Evolutionary conservation across 2,888 invertebrate species (phyloP), one percentile per base, ranked within the genome.

Genomic region (Eutolmus rufibarbis): DNA sequence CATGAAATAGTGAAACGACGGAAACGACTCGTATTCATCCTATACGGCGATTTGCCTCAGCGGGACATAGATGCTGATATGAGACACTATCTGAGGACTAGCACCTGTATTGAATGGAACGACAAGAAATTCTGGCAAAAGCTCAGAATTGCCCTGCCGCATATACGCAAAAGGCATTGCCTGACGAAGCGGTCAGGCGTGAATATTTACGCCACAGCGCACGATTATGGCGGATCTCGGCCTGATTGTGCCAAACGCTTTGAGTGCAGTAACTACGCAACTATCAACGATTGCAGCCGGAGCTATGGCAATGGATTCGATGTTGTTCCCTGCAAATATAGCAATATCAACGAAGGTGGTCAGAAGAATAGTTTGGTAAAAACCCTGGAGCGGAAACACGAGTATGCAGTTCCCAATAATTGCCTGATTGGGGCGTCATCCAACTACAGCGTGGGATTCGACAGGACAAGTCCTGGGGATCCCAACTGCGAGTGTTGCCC

Each of bases 51-150:
- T 91, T 94, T 98, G 90, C 97, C 97, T 88, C 96, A 96, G 90
- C 95, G 97, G 89, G 97, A 98, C 92, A 95, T 98, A 89, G 98
- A 98, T 93, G 95, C 97, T 89, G 98, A 98, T 93, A 94, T 98
- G 91, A 95, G 97, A 90, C 95, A 97, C 91, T 97, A 97, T 93
- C 94, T 98, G 91, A 96, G 98, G 91, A 96, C 97, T 88, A 97
- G 97, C 93, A 97, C 97, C 90, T 96, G 97, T 92, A 96, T 99
- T 91, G 97, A 97, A 92, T 97, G 97, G 96, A 97, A 97, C 89
- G 98, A 99, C 93, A 96, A 97, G 92, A 96, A 97, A 91, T 99
- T 99, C 94, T 99, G 99, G 99, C 97, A 98, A 92, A 98, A 98
- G 93, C 94, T 99, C 89, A 95, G 97, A 91, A 97, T 97, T 91